phyloP scores from a whole-genome alignment of 2,113 vertebrate genomes.

The Dissostichus mawsoni region DNA sequence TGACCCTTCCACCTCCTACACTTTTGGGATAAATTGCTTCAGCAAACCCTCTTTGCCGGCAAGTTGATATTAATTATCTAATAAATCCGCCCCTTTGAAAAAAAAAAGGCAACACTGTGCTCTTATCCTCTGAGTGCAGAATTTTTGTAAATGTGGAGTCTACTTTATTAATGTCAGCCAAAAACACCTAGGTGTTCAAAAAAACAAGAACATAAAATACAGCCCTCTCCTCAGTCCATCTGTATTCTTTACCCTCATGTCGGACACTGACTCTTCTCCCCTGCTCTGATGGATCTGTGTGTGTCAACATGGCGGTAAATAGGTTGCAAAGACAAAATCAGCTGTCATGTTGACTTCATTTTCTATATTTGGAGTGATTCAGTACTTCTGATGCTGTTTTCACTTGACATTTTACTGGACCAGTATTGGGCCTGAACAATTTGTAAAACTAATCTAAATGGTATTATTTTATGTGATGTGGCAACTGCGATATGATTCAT shows the following conservation, averaged over 20 bases:
- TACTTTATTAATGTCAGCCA: conserved; percentile 31
- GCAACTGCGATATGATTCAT: no score
- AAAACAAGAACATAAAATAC: not conserved
- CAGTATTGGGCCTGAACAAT: no score
- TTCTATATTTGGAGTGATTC: conserved; percentile 8
- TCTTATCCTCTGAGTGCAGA: not conserved
- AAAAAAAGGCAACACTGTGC: not conserved
- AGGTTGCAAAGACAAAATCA: conserved; percentile 31
- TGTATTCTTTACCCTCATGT: conserved; percentile 15
- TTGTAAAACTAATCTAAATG: not conserved
- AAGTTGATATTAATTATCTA: not conserved
- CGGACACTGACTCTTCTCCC: conserved; percentile 5
- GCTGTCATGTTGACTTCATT: conserved; percentile 39
- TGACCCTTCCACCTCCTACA: conserved; percentile 1
- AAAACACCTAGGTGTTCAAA: conserved; percentile 1
- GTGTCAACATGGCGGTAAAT: conserved; percentile 21
- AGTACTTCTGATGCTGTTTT: not conserved
- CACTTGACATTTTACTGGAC: not conserved
- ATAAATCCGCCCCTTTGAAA: not conserved
- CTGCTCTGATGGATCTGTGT: conserved; percentile 30
- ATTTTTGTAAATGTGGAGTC: conserved; percentile 37
- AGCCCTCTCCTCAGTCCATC: not conserved
- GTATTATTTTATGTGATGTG: not conserved
- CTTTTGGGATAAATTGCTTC: not conserved
- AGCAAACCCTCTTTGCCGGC: not conserved